Evolutionary conservation across 1,140 invertebrate genomes (phyloP).

Genomic region (Pseudomyrmex pallidus): DNA sequence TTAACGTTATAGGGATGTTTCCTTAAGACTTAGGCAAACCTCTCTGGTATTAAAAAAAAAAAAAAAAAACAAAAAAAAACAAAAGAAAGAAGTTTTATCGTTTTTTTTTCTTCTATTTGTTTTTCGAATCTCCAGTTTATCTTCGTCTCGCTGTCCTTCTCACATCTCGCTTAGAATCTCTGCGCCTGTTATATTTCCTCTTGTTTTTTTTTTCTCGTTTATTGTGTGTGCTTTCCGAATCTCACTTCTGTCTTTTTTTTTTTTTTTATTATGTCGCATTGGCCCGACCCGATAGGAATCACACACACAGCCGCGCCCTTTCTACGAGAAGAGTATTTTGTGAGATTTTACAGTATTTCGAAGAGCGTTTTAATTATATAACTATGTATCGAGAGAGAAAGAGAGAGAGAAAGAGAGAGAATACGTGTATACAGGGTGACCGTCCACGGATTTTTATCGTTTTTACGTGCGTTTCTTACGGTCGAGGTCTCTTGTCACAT

Average conservation of each 20-base stretch:
- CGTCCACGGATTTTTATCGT: conserved; percentile 80
- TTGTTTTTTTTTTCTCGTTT: not conserved
- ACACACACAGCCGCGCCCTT: conserved; percentile 77
- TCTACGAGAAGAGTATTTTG: conserved; percentile 84
- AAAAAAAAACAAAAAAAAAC: conserved; percentile 31
- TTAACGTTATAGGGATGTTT: conserved; percentile 68
- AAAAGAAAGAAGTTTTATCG: conserved; percentile 51
- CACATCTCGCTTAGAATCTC: conserved; percentile 62
- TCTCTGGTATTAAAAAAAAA: conserved; percentile 51
- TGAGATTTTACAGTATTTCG: conserved; percentile 85
- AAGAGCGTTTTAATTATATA: conserved; percentile 84
- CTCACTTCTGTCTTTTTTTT: conserved; percentile 66
- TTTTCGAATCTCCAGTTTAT: conserved; percentile 67
- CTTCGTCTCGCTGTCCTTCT: conserved; percentile 33
- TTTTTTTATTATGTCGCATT: conserved; percentile 54
- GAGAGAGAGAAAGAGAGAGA: no score
- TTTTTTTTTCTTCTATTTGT: conserved; percentile 54
- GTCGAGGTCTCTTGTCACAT: conserved; percentile 74
- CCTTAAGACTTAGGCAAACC: conserved; percentile 65
- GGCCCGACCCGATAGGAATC: conserved; percentile 78
- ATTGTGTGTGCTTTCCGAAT: conserved; percentile 72
- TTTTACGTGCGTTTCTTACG: conserved; percentile 77
- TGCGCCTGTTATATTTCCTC: conserved; percentile 36
- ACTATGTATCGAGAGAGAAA: conserved; percentile 76
- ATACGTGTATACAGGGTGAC: conserved; percentile 80